Conservation (phyloP, 2,113 vertebrate genomes). For the Poecile atricapillus region DNA sequence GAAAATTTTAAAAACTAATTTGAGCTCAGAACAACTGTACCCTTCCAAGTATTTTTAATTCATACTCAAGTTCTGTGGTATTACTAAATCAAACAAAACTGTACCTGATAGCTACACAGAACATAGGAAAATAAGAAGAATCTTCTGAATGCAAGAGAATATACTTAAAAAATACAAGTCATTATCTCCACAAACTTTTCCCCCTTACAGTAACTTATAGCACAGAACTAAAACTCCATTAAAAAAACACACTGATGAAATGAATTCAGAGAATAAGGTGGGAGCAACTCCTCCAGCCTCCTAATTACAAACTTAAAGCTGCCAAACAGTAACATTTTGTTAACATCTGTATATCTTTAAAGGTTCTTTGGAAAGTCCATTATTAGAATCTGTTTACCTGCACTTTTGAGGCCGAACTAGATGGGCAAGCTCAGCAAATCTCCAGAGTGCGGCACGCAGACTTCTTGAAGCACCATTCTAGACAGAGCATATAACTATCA, state of each 20-base stretch:
- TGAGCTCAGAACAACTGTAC: background rate
- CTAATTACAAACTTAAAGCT: background rate
- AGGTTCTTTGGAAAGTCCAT: background rate
- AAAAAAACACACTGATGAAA: background rate
- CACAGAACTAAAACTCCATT: background rate
- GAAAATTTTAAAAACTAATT: background rate
- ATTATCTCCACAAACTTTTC: background rate
- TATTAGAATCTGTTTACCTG: slow-evolving; percentile 76
- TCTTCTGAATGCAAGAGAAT: background rate
- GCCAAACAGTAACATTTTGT: background rate
- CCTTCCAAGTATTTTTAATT: background rate
- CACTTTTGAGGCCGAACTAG: slow-evolving; percentile 96
- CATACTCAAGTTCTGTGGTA: background rate
- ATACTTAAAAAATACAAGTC: background rate
- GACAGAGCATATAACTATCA: background rate
- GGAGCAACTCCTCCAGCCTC: background rate
- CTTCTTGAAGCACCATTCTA: slow-evolving; percentile 95
- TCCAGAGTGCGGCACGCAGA: slow-evolving; percentile 93
- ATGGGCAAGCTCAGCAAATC: slow-evolving; percentile 95
- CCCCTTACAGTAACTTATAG: background rate
- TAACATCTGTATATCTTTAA: background rate
- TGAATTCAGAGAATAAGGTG: background rate
- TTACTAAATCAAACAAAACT: background rate
- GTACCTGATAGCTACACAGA: background rate
- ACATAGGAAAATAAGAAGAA: background rate